Percentiles rank a stretch among this genome's conserved stretches.
phyloP scores from a whole-genome alignment of 2,888 invertebrate genomes.

The Sarcophaga variegata region DNA sequence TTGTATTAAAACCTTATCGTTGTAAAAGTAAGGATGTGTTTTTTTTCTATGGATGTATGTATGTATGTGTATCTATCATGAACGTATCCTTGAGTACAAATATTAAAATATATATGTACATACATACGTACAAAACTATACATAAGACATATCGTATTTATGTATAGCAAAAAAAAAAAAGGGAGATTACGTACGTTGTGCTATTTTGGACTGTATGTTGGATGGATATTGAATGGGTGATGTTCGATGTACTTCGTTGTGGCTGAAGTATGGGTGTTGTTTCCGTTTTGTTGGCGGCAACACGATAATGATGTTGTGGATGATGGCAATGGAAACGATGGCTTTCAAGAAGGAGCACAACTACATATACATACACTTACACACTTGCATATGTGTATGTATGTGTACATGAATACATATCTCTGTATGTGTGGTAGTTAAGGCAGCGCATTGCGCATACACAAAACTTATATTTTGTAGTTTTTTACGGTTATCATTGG shows the following conservation, averaged over 20 bases:
- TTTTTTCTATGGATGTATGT: slow-evolving; percentile 22
- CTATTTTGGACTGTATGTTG: slow-evolving; percentile 39
- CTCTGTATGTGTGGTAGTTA: slow-evolving; percentile 3
- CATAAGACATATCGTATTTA: not conserved
- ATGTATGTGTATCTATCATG: not conserved
- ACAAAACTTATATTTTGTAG: too few relatives aligned
- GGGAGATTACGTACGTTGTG: slow-evolving; percentile 12
- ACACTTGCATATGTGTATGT: not conserved
- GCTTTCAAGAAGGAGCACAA: not conserved
- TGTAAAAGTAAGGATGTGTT: slow-evolving; percentile 46
- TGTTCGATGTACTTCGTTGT: slow-evolving; percentile 46
- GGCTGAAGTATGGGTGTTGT: slow-evolving; percentile 59
- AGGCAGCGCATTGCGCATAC: too few relatives aligned
- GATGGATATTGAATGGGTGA: slow-evolving; percentile 61
- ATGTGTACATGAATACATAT: not conserved
- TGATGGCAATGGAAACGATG: slow-evolving; percentile 43
- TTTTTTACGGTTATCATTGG: too few relatives aligned
- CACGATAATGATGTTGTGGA: slow-evolving; percentile 36
- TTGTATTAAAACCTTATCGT: slow-evolving; percentile 48
- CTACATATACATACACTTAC: not conserved
- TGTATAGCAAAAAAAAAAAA: not conserved
- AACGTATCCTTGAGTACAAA: not conserved
- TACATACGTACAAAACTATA: not conserved
- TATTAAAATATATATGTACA: not conserved
- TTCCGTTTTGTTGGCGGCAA: slow-evolving; percentile 60